These are phyloP conservation scores for Saiga tatarica DNA, from an alignment of 2,113 vertebrate species.

Conservation along the genomic window DNA sequence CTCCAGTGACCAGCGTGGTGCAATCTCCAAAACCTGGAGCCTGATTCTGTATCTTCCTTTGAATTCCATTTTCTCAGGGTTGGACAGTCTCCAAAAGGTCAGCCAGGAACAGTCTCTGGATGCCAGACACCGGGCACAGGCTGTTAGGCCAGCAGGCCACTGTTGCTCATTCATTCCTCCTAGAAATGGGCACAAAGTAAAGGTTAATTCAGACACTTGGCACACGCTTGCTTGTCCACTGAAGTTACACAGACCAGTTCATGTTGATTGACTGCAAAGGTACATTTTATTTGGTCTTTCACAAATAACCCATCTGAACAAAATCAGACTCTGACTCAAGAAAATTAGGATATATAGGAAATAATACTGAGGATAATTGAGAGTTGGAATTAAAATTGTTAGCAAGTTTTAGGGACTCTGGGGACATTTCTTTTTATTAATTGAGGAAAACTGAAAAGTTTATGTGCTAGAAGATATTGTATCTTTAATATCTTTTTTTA, in stretches of 20 bases:
- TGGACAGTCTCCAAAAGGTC: conserved; percentile 42
- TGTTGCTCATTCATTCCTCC: conserved; percentile 13
- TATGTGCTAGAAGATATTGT: neutral
- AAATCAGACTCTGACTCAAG: neutral
- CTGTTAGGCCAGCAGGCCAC: neutral
- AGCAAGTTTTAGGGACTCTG: neutral
- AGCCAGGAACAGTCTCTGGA: conserved; percentile 5
- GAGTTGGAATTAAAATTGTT: neutral
- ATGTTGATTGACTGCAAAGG: neutral
- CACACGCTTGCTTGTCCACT: neutral
- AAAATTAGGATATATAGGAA: conserved; percentile 32
- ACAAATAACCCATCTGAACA: neutral
- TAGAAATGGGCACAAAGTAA: conserved; percentile 46
- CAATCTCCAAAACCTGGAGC: neutral
- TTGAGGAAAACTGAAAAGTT: neutral
- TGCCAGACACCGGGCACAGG: conserved; percentile 19
- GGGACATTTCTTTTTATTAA: neutral
- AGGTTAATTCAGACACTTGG: conserved; percentile 53
- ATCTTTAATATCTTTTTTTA: neutral
- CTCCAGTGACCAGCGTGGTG: neutral
- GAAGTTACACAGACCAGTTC: conserved; percentile 10
- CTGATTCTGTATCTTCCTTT: neutral
- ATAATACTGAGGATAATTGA: neutral
- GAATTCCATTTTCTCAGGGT: conserved; percentile 20
- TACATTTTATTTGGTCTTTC: neutral